phyloP scores from a whole-genome alignment of 2,113 vertebrate genomes.

The Sphyrna mokarran region DNA sequence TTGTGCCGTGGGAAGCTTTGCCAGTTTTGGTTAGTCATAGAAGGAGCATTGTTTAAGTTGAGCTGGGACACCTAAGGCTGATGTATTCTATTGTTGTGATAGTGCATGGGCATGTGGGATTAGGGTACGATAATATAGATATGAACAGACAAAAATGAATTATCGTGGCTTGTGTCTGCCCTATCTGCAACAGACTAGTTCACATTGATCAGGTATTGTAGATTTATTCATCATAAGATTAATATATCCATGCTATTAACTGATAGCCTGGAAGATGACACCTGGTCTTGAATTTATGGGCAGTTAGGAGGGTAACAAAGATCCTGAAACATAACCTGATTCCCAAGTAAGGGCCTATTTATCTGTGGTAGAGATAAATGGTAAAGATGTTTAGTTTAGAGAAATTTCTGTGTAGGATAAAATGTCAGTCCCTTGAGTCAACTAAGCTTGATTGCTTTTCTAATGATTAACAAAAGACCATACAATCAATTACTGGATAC shows the following conservation, averaged over 20 bases:
- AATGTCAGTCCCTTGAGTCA: neutral
- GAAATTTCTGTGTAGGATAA: neutral
- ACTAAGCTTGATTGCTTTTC: neutral
- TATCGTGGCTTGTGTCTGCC: neutral
- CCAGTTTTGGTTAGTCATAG: neutral
- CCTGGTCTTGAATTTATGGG: neutral
- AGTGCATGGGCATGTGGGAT: neutral
- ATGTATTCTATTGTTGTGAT: neutral
- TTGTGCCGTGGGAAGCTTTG: neutral
- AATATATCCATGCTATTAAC: neutral
- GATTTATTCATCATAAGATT: neutral
- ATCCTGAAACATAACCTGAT: neutral
- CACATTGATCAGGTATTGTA: neutral
- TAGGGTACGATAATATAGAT: neutral
- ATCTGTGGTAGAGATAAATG: neutral
- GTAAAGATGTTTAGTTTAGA: neutral
- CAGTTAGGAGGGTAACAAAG: neutral
- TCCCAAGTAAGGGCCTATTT: neutral
- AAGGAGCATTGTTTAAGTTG: neutral
- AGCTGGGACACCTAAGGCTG: neutral
- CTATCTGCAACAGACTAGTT: neutral
- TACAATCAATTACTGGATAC: neutral
- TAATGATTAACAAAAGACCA: no score
- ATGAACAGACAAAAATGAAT: neutral
- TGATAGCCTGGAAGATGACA: neutral